Base-by-base conservation (phyloP, 2,888 invertebrate species). In the Morpho achilles region DNA sequence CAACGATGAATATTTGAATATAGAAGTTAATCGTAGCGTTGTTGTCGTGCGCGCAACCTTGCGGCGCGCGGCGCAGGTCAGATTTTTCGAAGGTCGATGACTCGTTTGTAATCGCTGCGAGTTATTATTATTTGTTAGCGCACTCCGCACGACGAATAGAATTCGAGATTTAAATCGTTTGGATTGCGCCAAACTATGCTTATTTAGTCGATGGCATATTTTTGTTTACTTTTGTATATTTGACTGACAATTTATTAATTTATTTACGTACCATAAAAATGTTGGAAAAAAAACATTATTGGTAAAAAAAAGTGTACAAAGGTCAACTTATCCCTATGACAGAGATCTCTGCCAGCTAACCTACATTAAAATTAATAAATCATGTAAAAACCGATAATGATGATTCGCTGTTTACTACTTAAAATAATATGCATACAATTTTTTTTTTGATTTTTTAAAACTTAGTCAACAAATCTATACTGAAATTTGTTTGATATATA, bases 71-170 rank as follows among this genome's bases (percentile, higher is more conserved):
- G 77, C 82, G 82, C 87, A 87, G 87, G 88, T 88, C 87, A 88
- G 86, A 90, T 87, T 80, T 89, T 89, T 87, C 83, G 88, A 90
- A 90, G 89, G 90, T 90, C 90, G 84, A 83, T 90, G 90, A 90
- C 89, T 87, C 79, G 82, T 69, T 73, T 76, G 83, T 84, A 84
- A 85, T 80, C 82, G 72, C 66, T 72, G 63, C 79, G 74, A 77
- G 77, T 77, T 84, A 85, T 86, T 87, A 86, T 87, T 88, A 86
- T 84, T 84, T 80, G 77, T 78, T 69, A 80, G 78, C 75, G 74
- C 74, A 74, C 76, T 76, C 77, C 74, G 71, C 68, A 60, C 70
- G 66, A 69, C 72, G 72, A 70, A 72, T 71, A 69, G 68, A 70
- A 64, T 69, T 70, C 65, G 70, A 58, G 53, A 49, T 44, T 50